A percentile compares a stretch with the other conserved stretches of the same genome.
These are phyloP conservation scores for Strongylocentrotus purpuratus DNA, from an alignment of 35 echinoderm and acorn worm species.

Conservation along the genomic window DNA sequence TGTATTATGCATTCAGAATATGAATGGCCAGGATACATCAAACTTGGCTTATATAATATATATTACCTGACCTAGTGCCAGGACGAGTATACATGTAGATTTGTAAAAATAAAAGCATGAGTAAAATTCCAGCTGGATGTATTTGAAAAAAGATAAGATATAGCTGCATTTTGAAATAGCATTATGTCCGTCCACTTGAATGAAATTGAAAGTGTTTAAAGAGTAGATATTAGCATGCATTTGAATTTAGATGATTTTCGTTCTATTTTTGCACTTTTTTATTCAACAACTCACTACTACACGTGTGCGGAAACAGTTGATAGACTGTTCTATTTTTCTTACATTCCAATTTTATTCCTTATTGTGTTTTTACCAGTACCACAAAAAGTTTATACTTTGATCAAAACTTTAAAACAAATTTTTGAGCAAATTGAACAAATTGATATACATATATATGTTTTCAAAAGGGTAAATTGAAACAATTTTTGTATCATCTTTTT, in stretches of 20 bases:
- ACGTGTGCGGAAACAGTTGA: not conserved
- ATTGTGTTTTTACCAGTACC: not conserved
- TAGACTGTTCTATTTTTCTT: not conserved
- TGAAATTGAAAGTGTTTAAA: not conserved
- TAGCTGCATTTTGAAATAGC: not conserved
- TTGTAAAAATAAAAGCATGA: not conserved
- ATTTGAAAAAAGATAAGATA: not conserved
- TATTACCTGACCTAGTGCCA: too few species aligned
- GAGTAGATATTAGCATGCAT: not conserved
- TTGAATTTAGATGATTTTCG: not conserved
- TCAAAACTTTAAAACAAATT: not conserved
- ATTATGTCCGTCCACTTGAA: not conserved
- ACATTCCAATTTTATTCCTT: not conserved
- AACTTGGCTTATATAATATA: too few species aligned
- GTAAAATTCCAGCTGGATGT: not conserved
- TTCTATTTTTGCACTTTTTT: not conserved
- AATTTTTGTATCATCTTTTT: not conserved
- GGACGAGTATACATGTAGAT: not conserved
- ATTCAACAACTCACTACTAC: slow-evolving; percentile 2
- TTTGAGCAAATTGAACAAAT: not conserved
- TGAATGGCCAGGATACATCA: too few species aligned
- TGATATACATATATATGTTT: not conserved
- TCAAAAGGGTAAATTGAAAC: not conserved
- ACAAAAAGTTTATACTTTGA: not conserved
- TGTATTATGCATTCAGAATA: not conserved